These are phyloP conservation scores for Rhinoptilus africanus DNA, from an alignment of 2,113 vertebrate species.

Conservation along the genomic window DNA sequence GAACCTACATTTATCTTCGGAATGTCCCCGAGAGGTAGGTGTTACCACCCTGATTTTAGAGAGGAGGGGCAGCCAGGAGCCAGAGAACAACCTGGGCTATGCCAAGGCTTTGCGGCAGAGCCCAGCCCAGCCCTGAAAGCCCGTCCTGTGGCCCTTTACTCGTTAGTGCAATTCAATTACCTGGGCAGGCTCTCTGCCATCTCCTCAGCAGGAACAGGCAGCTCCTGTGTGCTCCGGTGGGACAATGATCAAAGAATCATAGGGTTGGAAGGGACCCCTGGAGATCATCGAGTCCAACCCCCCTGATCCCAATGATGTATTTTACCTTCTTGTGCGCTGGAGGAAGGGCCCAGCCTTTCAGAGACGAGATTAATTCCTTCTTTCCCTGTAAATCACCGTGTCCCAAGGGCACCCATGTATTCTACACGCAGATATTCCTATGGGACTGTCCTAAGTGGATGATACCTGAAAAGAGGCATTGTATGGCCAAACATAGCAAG, in stretches of 20 bases:
- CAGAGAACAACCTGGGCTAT: not conserved
- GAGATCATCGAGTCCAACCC: no score
- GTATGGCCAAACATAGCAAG: accelerated
- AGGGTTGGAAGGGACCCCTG: no score
- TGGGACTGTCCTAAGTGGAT: not conserved
- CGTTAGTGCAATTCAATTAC: not conserved
- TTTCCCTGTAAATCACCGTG: not conserved
- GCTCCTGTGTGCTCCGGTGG: not conserved
- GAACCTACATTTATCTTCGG: not conserved
- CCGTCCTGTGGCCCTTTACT: not conserved
- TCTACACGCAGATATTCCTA: not conserved
- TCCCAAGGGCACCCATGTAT: not conserved
- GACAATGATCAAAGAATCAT: not conserved
- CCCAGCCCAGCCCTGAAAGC: not conserved
- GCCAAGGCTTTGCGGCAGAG: not conserved
- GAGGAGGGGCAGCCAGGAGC: not conserved
- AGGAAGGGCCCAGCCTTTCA: not conserved
- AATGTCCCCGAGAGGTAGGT: not conserved
- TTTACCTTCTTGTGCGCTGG: not conserved
- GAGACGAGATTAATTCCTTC: not conserved
- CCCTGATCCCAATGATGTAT: not conserved
- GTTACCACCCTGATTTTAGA: not conserved
- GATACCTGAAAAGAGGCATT: not conserved
- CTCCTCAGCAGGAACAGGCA: not conserved
- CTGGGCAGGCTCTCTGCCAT: accelerated